Base-by-base conservation (phyloP, 1,140 invertebrate genomes). In the Phymorhynchus buccinoides region DNA sequence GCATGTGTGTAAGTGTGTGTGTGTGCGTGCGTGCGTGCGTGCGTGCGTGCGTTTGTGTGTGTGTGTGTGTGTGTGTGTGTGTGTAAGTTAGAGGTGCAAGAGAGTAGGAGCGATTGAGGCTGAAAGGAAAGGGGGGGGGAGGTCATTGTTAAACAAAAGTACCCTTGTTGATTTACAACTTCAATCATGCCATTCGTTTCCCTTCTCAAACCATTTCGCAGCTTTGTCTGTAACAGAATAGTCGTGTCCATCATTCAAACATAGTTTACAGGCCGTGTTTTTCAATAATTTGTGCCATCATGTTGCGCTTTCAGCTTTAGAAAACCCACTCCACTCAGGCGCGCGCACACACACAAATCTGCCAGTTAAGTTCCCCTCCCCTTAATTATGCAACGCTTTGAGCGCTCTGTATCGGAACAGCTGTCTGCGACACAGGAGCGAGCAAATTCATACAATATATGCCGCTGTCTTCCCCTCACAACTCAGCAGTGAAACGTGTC, bases 401-500 rank as follows among this genome's bases (percentile, higher is more conserved):
- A 22, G 9, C 16, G 12, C 37, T 75, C 39, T 41, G 37, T 39
- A 22, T 30, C 44, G 12, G 41, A 79, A 79, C 77, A 56, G 77
- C 77, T 52, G 77, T 52, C 44, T 77, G 9, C 14, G 68, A 35
- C 41, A 9, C 35, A 1, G 0, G 41, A 66, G 41, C 14, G 82
- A 18, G 39, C 4, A 0, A 42, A 27, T 14, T 39, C 73, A 37
- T 73, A 30, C 30, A 84, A 77, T 82, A 84, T 82, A 81, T 75
- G 71, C 27, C 82, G 12, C 77, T 39, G 41, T 82, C 78, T 42
- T 42, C 56, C 78, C 77, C 73, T n/a, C 22, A 32, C 16, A 39
- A 35, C 66, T 48, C 62, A 32, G 30, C 32, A 79, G 66, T 75
- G 83, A 81, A 84, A 86, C 78, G 48, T 86, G 86, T 84, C 86